A percentile compares a stretch with the other conserved stretches of the same genome.
These are phyloP conservation scores for Anabacerthia variegaticeps DNA, from an alignment of 2,797 vertebrate genomes.

Conservation along the genomic window DNA sequence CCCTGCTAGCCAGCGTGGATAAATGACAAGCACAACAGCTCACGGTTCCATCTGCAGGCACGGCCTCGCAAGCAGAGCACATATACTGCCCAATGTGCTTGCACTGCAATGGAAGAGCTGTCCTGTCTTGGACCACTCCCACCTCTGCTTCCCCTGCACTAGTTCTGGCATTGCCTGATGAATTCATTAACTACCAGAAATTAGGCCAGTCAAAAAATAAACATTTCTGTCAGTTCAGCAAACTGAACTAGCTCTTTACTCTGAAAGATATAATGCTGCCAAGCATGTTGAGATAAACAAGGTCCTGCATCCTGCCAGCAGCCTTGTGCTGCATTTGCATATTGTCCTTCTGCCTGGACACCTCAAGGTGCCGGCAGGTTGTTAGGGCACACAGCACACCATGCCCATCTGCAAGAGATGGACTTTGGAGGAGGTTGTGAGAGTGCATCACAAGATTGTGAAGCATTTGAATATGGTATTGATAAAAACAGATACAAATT, in stretches of 20 bases:
- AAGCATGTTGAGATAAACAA: neutral
- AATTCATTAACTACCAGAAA: neutral
- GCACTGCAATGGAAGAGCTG: rapidly evolving
- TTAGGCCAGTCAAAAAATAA: neutral
- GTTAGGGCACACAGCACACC: rapidly evolving
- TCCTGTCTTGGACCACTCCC: neutral
- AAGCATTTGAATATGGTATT: neutral
- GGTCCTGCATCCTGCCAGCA: neutral
- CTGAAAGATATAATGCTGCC: rapidly evolving
- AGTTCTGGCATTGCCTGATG: neutral
- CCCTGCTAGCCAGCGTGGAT: rapidly evolving
- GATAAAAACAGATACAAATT: neutral
- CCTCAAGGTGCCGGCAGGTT: neutral
- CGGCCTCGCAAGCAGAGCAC: neutral
- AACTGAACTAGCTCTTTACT: neutral
- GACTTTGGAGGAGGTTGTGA: neutral
- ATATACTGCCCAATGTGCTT: rapidly evolving
- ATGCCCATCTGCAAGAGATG: neutral
- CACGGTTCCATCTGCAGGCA: neutral
- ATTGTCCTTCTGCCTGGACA: neutral
- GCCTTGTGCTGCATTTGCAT: rapidly evolving
- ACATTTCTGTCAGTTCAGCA: neutral
- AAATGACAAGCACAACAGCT: rapidly evolving
- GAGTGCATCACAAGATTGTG: neutral
- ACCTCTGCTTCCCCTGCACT: neutral